Conservation (phyloP, 2,797 vertebrate species). For the Coranthus polyacanthus region DNA sequence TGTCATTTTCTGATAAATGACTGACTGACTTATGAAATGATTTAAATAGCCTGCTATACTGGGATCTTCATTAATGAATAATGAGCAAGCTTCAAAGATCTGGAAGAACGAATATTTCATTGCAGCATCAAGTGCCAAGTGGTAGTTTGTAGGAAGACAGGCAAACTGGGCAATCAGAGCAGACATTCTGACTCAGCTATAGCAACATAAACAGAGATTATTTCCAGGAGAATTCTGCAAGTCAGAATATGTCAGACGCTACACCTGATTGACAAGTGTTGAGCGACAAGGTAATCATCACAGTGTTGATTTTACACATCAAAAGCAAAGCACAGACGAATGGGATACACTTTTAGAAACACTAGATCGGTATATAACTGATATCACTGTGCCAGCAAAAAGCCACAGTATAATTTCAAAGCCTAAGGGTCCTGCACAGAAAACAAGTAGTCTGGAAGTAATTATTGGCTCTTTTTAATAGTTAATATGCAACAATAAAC, state of each 20-base stretch:
- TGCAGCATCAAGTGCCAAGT: constrained; percentile 14
- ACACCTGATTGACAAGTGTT: constrained; percentile 62
- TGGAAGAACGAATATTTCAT: constrained; percentile 10
- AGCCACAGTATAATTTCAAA: constrained; percentile 71
- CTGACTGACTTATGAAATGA: too few relatives aligned
- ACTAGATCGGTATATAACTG: constrained; percentile 67
- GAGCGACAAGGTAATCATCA: constrained; percentile 69
- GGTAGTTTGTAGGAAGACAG: constrained; percentile 20
- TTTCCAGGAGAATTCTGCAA: constrained; percentile 60
- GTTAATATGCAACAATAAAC: constrained; percentile 56
- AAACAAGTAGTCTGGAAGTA: constrained; percentile 46
- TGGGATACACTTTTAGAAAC: constrained; percentile 49
- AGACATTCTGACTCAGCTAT: constrained; percentile 51
- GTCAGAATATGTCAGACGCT: constrained; percentile 63
- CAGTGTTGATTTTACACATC: constrained; percentile 54
- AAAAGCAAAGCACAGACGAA: constrained; percentile 60
- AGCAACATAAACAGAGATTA: constrained; percentile 54
- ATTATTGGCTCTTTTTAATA: constrained; percentile 57
- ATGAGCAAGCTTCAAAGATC: neutral
- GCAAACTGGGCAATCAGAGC: constrained; percentile 28
- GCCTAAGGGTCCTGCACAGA: constrained; percentile 54
- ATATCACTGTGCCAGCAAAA: constrained; percentile 63
- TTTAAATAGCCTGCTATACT: too few relatives aligned
- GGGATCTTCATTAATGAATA: too few relatives aligned
- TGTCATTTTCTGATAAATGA: too few relatives aligned